phyloP scores from a whole-genome alignment of 2,113 vertebrate genomes.

The Entomyzon cyanotis region DNA sequence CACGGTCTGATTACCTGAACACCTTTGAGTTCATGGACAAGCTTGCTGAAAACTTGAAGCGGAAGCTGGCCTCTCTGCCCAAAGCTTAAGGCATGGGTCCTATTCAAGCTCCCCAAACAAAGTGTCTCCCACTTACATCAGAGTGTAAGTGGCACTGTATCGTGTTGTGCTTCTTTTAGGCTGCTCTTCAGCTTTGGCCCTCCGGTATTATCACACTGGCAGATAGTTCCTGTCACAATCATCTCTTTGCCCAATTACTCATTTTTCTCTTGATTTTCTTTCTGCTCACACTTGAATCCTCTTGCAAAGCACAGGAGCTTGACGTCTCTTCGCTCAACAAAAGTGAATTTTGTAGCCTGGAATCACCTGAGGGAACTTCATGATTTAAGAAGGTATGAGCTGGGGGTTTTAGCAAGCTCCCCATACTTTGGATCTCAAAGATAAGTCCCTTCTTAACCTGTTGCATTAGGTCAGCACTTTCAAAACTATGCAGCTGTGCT shows the following conservation, averaged over 20 bases:
- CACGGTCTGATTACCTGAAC: conserved; percentile 90
- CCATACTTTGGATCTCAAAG: not conserved
- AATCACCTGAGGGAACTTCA: not conserved
- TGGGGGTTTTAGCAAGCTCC: not conserved
- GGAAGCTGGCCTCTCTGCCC: conserved; percentile 81
- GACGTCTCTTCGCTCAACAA: not conserved
- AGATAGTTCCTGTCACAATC: not conserved
- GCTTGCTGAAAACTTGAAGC: conserved; percentile 91
- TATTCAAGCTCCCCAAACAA: not conserved
- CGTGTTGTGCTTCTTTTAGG: not conserved
- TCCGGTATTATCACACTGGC: not conserved
- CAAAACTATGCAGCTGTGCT: not conserved
- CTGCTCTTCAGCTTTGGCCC: not conserved
- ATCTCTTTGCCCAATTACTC: not conserved
- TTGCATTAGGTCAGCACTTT: not conserved
- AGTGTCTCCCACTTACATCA: not conserved
- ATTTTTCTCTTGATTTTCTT: conserved; percentile 21
- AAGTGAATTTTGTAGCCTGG: not conserved
- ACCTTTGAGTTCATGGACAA: conserved; percentile 98
- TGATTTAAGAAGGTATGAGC: not conserved
- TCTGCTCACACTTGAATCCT: not conserved
- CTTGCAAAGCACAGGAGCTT: not conserved
- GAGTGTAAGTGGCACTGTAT: conserved; percentile 24
- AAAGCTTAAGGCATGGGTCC: conserved; percentile 80
- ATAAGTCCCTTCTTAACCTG: not conserved